Conservation (phyloP, 2,797 vertebrate species). For the Falco cherrug region DNA sequence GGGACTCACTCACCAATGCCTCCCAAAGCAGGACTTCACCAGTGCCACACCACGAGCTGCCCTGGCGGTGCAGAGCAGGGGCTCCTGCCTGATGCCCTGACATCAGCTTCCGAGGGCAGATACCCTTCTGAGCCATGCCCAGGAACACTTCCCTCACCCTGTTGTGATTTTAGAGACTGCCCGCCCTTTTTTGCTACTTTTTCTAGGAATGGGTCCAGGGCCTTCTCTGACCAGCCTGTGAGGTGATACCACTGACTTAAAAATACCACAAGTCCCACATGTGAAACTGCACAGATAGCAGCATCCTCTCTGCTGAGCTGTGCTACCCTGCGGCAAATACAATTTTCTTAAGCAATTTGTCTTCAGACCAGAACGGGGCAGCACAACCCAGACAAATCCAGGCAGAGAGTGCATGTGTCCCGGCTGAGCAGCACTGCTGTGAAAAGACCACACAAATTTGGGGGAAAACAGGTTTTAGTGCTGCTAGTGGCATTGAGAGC, state of each 20-base stretch:
- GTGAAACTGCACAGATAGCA: neutral
- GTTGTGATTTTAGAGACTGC: neutral
- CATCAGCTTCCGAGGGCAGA: neutral
- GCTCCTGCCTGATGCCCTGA: neutral
- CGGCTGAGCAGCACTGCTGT: neutral
- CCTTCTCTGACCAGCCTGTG: neutral
- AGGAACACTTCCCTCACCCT: neutral
- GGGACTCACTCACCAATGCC: rapidly evolving
- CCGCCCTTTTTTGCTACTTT: neutral
- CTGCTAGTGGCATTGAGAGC: neutral
- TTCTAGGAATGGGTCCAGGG: neutral
- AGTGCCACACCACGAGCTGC: rapidly evolving
- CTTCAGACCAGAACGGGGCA: constrained; percentile 24
- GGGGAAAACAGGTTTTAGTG: neutral
- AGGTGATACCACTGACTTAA: rapidly evolving
- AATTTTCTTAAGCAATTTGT: neutral
- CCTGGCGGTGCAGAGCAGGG: neutral
- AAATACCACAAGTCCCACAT: neutral
- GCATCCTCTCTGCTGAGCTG: neutral
- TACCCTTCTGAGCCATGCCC: neutral
- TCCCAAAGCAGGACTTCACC: neutral
- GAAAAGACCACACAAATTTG: neutral
- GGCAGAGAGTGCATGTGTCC: neutral
- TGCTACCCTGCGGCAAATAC: neutral
- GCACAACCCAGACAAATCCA: constrained; percentile 10